Evolutionary conservation across 2,797 vertebrate genomes (phyloP).

Genomic region (Chrosomus eos): DNA sequence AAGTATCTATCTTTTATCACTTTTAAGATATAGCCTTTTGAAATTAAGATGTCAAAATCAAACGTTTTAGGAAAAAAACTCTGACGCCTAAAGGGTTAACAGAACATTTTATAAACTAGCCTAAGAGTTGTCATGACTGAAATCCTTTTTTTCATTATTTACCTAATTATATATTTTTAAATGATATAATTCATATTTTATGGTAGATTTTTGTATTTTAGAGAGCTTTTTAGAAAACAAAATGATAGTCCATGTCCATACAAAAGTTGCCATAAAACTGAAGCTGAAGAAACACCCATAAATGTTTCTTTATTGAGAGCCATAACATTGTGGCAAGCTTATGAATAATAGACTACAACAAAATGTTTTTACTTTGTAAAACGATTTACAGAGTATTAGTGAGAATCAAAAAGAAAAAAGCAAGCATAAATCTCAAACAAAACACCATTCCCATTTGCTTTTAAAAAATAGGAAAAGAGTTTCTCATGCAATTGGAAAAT

Average conservation of each 20-base stretch:
- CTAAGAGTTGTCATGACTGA: background rate
- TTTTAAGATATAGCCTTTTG: too few species aligned
- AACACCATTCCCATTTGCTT: background rate
- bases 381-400: constrained; percentile 7
- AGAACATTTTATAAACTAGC: too few species aligned
- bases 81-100: too few species aligned
- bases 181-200: background rate
- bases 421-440: background rate
- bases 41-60: too few species aligned
- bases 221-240: background rate
- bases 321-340: background rate
- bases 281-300: background rate
- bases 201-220: background rate
- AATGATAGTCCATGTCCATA: background rate
- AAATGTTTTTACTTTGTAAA: constrained; percentile 3
- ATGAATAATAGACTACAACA: constrained; percentile 1
- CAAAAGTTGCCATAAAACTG: background rate
- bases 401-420: background rate
- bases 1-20: too few species aligned
- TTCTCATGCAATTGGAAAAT: constrained; percentile 1
- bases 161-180: background rate
- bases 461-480: constrained; percentile 15
- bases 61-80: too few species aligned
- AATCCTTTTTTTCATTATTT: background rate
- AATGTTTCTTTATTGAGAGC: background rate